Base-by-base conservation (phyloP, 2,113 vertebrate genomes). In the Cebidichthys violaceus region DNA sequence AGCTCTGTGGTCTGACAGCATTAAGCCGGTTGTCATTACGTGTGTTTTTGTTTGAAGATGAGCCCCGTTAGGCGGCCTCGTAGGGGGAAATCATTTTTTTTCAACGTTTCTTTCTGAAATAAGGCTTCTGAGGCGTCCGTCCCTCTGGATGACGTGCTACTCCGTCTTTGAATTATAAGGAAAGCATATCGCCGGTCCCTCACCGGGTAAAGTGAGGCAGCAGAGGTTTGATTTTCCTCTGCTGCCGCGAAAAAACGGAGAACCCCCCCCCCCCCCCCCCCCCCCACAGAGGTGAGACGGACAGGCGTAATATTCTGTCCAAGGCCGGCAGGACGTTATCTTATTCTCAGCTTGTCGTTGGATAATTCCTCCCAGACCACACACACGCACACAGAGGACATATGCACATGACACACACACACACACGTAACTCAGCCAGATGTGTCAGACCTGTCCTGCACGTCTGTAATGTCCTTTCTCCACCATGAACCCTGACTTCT, bases 271-370 rank as follows among this genome's bases (percentile, higher is more conserved):
- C n/a, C n/a, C n/a, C n/a, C n/a, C n/a, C n/a, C n/a, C n/a, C n/a
- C n/a, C n/a, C n/a, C n/a, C 2, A 6, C 43, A 22, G 57, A 27
- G 81, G 24, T 55, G 69, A 79, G 67, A 75, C 43, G 47, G 81
- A 74, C 70, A 39, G 81, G 13, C 15, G 20, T 77, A 57, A 86
- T 83, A 81, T 84, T 89, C 73, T 70, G 35, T 55, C 74, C 41
- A 1, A 57, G 77, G 65, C 71, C 86, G 78, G 52, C 60, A 27
- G 47, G 84, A 89, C 77, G 59, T 89, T 90, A 89, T 89, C 75
- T 77, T 68, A 43, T 52, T 79, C 81, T 79, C 68, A 81, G 70
- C 75, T 83, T 84, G 81, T 78, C 86, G 89, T 88, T 75, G 59
- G 68, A 81, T 45, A 65, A 54, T 86, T 77, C 59, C 29, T 64